Evolutionary conservation across 2,113 vertebrate species (phyloP).

Genomic region (Atrichornis clamosus): DNA sequence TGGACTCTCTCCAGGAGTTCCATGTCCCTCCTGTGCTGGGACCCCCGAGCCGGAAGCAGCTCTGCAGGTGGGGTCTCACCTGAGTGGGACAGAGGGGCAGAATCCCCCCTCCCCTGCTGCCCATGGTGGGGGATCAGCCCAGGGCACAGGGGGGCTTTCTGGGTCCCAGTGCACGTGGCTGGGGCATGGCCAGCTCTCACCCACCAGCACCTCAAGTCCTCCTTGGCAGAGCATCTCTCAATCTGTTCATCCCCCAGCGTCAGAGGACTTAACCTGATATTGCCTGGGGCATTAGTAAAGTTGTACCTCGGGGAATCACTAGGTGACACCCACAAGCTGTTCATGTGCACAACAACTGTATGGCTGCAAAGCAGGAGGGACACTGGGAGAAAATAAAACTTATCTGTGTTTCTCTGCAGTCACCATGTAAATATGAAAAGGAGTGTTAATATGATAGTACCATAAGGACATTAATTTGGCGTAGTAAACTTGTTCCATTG

Average conservation of each 20-base stretch:
- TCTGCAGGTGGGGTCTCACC: neutral
- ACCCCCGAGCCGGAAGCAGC: neutral
- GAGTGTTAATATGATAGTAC: neutral
- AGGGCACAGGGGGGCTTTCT: accelerated
- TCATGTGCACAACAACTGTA: neutral
- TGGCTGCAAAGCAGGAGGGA: neutral
- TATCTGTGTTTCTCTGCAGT: neutral
- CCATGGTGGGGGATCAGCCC: accelerated
- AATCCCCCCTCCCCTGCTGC: neutral
- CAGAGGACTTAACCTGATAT: neutral
- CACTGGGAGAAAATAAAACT: neutral
- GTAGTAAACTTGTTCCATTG: neutral
- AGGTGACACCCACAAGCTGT: neutral
- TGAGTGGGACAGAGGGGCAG: neutral
- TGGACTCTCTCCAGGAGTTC: neutral
- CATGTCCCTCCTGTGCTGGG: too few relatives aligned
- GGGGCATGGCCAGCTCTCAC: neutral
- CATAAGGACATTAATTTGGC: slow-evolving; percentile 6
- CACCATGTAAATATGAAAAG: neutral
- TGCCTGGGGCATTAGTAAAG: neutral
- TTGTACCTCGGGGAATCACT: neutral
- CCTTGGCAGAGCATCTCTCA: neutral
- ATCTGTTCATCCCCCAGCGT: neutral
- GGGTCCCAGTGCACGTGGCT: neutral
- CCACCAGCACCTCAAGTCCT: neutral